phyloP scores from a whole-genome alignment of 2,113 vertebrate species.

The Zapornia atra region DNA sequence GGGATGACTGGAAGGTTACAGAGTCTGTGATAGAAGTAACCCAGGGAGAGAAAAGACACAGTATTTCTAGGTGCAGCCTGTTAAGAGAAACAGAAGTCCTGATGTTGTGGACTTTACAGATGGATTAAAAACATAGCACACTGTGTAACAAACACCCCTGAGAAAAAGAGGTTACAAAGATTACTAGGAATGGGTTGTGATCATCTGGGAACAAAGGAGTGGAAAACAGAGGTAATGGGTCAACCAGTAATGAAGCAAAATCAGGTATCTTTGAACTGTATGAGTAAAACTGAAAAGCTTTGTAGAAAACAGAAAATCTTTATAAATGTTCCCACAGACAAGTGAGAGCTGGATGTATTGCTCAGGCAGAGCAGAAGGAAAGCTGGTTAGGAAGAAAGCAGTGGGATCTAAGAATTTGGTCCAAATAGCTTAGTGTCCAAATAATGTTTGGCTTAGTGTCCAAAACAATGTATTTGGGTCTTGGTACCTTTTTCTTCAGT shows the following conservation, averaged over 20 bases:
- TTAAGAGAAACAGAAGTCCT: background rate
- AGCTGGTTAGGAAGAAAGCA: background rate
- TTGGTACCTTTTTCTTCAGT: background rate
- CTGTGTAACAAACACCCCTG: background rate
- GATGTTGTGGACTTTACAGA: background rate
- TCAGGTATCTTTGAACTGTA: background rate
- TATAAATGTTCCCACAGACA: background rate
- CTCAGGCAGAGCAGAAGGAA: background rate
- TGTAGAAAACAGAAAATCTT: background rate
- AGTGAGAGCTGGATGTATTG: background rate
- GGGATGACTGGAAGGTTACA: background rate
- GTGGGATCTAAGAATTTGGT: background rate
- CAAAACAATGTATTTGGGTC: background rate
- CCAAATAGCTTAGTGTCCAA: no score
- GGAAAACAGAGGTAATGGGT: constrained; percentile 9
- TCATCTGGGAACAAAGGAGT: constrained; percentile 3
- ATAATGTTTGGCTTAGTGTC: background rate
- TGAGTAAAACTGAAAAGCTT: background rate
- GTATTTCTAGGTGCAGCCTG: background rate
- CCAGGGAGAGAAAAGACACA: background rate
- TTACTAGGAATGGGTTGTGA: background rate
- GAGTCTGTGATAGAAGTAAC: background rate
- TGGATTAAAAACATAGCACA: background rate
- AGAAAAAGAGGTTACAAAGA: background rate
- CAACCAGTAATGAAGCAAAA: constrained; percentile 4